phyloP scores from a whole-genome alignment of 2,797 vertebrate genomes.

The Macropus fuliginosus region DNA sequence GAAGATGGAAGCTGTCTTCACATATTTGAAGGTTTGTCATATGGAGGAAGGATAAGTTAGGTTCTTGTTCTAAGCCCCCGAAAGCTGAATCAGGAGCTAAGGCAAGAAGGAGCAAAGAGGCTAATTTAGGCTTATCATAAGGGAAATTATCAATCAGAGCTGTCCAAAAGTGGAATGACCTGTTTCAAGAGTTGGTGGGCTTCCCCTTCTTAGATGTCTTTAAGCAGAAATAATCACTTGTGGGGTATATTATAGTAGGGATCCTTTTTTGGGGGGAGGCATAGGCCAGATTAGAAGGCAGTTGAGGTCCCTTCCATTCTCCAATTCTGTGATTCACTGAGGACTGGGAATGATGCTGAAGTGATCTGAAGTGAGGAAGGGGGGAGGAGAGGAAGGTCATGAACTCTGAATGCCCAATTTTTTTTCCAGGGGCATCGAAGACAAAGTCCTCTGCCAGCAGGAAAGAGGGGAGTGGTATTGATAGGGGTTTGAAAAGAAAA shows the following conservation, averaged over 20 bases:
- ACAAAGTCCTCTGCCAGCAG: background rate
- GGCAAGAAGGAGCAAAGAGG: background rate
- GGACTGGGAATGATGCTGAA: background rate
- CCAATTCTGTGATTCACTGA: background rate
- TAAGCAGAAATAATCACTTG: background rate
- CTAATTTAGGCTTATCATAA: background rate
- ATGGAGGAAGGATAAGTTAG: background rate
- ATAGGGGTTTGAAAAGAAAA: background rate
- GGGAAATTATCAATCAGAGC: background rate
- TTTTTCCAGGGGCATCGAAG: background rate
- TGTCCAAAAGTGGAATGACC: background rate
- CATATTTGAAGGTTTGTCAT: background rate
- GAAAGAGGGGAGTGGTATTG: background rate
- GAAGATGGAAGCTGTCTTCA: background rate
- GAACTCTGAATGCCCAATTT: background rate
- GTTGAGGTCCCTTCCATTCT: background rate
- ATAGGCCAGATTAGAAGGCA: background rate
- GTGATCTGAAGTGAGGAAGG: background rate
- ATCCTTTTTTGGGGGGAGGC: background rate
- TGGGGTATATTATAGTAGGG: background rate
- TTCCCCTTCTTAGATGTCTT: background rate
- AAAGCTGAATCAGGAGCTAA: background rate
- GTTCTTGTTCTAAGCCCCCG: background rate
- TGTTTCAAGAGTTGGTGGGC: background rate
- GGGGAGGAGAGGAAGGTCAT: background rate